phyloP scores from a whole-genome alignment of 2,888 invertebrate species.

The Oasisia sp. region DNA sequence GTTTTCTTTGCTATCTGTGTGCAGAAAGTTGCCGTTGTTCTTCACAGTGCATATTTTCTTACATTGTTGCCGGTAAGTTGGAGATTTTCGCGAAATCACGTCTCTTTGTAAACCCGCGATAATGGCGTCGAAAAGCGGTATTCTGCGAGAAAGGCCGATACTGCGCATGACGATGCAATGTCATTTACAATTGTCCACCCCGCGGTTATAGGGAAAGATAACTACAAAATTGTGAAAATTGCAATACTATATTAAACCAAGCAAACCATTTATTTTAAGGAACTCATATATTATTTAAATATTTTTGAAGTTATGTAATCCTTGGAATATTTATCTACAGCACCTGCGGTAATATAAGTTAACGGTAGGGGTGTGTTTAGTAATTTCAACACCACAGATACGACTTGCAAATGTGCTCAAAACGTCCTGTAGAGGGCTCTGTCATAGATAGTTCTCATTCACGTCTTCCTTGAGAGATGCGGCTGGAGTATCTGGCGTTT shows the following conservation, averaged over 20 bases:
- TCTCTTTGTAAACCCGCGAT: constrained; percentile 58
- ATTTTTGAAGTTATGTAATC: background rate
- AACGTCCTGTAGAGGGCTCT: constrained; percentile 5
- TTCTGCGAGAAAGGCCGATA: constrained; percentile 59
- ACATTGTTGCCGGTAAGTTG: constrained; percentile 43
- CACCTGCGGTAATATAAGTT: background rate
- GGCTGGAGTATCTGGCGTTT: background rate
- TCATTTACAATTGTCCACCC: background rate
- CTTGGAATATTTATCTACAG: background rate
- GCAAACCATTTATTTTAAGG: background rate
- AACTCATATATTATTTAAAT: background rate
- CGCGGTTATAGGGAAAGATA: background rate
- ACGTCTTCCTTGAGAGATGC: background rate
- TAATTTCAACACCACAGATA: background rate
- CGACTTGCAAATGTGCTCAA: constrained; percentile 4
- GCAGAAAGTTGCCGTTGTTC: constrained; percentile 17
- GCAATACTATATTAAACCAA: background rate
- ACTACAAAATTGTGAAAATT: background rate
- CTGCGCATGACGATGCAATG: constrained; percentile 50
- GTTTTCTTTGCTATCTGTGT: background rate
- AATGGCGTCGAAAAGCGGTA: constrained; percentile 62
- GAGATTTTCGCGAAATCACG: constrained; percentile 57
- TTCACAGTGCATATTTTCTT: constrained; percentile 29
- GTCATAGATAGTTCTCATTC: background rate
- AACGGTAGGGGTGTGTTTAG: background rate